Percentiles rank a stretch among this genome's conserved stretches.
phyloP scores from a whole-genome alignment of 2,888 invertebrate species.

The Mylabris sibirica region DNA sequence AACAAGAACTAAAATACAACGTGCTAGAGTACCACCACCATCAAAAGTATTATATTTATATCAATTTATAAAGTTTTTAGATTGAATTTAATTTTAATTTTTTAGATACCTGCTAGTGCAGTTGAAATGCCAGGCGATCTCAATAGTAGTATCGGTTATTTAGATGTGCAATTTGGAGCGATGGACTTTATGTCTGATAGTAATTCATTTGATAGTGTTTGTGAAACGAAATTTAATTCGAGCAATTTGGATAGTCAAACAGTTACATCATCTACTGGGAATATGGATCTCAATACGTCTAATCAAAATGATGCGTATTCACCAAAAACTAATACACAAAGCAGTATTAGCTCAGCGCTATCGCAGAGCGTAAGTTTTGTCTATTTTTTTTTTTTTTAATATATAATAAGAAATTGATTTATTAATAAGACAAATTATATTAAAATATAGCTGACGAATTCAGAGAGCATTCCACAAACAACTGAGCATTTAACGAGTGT shows the following conservation, averaged over 20 bases:
- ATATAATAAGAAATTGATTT: not conserved
- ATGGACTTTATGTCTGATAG: conserved; percentile 76
- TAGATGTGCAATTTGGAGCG: conserved; percentile 95
- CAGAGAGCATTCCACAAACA: conserved; percentile 60
- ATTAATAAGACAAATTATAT: not conserved
- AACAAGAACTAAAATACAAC: conserved; percentile 69
- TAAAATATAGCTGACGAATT: conserved; percentile 54
- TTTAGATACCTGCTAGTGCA: conserved; percentile 91
- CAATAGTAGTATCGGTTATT: conserved; percentile 74
- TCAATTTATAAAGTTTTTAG: too few species aligned
- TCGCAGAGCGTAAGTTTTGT: conserved; percentile 56
- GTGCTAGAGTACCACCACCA: conserved; percentile 82
- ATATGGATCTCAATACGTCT: conserved; percentile 59
- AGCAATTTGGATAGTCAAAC: conserved; percentile 50
- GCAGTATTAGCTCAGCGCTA: conserved; percentile 60
- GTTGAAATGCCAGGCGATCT: conserved; percentile 97
- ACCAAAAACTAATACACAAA: conserved; percentile 55
- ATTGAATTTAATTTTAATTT: too few species aligned
- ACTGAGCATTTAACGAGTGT: conserved; percentile 56
- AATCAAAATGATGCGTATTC: conserved; percentile 62
- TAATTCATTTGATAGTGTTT: conserved; percentile 61
- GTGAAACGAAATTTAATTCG: conserved; percentile 60
- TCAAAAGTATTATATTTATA: conserved; percentile 72
- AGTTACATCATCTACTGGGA: conserved; percentile 46
- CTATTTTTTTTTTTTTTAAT: conserved; percentile 9